phyloP scores from a whole-genome alignment of 2,888 invertebrate genomes.

The Acanthosepion lycidas region DNA sequence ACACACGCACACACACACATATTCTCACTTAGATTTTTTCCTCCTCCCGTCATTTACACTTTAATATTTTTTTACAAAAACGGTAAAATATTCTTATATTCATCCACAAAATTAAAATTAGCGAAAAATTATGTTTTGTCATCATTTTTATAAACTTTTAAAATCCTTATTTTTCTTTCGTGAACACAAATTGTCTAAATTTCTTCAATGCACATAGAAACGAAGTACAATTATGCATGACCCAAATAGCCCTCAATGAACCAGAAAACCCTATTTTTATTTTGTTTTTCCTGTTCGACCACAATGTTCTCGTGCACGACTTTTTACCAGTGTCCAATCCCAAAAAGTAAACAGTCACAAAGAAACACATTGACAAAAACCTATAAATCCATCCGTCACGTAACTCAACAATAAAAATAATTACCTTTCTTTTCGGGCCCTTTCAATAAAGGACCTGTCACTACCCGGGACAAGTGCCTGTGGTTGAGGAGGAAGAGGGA shows the following conservation, averaged over 20 bases:
- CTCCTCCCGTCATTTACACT: too few relatives aligned
- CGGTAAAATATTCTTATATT: too few relatives aligned
- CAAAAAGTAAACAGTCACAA: background rate
- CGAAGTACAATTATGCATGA: background rate
- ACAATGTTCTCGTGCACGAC: too few relatives aligned
- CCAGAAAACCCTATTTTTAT: background rate
- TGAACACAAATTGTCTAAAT: background rate
- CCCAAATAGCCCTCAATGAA: background rate
- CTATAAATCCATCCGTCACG: background rate
- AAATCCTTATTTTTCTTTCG: background rate
- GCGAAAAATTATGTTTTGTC: too few relatives aligned
- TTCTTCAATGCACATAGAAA: too few relatives aligned
- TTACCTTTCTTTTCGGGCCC: background rate
- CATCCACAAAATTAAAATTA: too few relatives aligned
- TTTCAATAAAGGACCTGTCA: background rate
- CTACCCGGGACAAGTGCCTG: background rate
- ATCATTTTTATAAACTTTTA: too few relatives aligned
- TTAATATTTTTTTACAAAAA: too few relatives aligned
- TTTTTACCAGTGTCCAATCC: background rate
- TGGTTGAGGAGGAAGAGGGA: background rate
- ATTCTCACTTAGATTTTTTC: too few relatives aligned
- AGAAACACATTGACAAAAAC: background rate
- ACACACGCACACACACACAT: too few relatives aligned
- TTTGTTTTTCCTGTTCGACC: background rate
- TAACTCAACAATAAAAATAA: background rate